Base-by-base conservation (phyloP, 1,140 invertebrate genomes). In the Cyphomyrmex costatus region DNA sequence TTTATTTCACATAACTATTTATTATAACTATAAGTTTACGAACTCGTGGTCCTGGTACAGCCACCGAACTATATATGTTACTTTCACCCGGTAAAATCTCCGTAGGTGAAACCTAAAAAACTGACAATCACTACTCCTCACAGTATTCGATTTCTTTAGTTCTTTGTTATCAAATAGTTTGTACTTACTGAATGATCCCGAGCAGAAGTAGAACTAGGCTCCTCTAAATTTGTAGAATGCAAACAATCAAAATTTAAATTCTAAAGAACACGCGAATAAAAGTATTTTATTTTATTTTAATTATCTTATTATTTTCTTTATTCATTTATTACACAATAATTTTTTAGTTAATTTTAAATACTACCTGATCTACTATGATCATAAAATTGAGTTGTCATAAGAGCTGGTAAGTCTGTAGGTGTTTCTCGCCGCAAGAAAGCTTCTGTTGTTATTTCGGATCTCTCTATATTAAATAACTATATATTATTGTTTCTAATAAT, bases 51-150 rank as follows among this genome's bases (percentile, higher is more conserved):
- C 89, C 89, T 53, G 90, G 65, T 36, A 91, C 8, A n/a, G 90
- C 87, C 0, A 92, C 58, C 0, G 91, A 68, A 84, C 79, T 93
- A 21, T 89, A 85, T 51, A 78, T 24, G 79, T 89, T 92, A 73
- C 93, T 93, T 36, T 93, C 91, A 14, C 91, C 90, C 3, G 90
- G 83, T 49, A 86, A 33, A 4, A 92, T 90, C 66, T 93, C 93
- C 8, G 86, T 85, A 14, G 88, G 56, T 46, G 27, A 42, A 53
- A 77, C 36, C 92, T 93, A 63, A 12, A 73, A 65, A 33, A 36
- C 16, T 42, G 58, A 78, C 10, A 65, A 51, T 60, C 10, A 60
- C 7, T 27, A 30, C 60, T 60, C 21, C 10, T 71, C 19, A 49
- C 19, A 60, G 21, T 49, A 27, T 73, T 16, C 19, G 46, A 51